A percentile compares a stretch with the other conserved stretches of the same genome.
Conservation (phyloP, 2,888 invertebrate species). For the Nomada lathburiana region DNA sequence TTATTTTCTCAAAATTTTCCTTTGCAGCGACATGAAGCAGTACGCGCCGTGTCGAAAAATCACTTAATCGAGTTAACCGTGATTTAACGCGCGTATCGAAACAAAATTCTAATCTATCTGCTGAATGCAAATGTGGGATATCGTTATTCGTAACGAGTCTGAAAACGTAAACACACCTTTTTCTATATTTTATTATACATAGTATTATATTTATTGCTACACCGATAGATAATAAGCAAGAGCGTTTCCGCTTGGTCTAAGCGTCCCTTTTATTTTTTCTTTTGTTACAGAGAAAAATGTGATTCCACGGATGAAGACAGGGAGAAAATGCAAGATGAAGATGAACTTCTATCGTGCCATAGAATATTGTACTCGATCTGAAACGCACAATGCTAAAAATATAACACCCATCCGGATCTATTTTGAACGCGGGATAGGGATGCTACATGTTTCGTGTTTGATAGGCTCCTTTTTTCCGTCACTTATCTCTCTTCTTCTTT, state of each 20-base stretch:
- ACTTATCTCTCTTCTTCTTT: neutral
- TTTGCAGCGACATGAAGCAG: conserved; percentile 36
- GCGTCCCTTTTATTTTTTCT: conserved; percentile 63
- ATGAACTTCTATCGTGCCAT: conserved; percentile 56
- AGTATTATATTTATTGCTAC: conserved; percentile 2
- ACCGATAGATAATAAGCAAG: conserved; percentile 9
- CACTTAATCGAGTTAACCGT: neutral
- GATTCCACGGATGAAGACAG: conserved; percentile 53
- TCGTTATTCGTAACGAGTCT: conserved; percentile 16
- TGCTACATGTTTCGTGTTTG: conserved; percentile 11
- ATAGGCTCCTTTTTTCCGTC: conserved; percentile 1
- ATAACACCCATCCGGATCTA: conserved; percentile 32
- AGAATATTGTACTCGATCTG: conserved; percentile 63
- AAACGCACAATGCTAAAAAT: conserved; percentile 50
- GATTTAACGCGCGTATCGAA: conserved; percentile 16
- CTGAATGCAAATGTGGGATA: conserved; percentile 29
- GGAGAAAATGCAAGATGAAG: conserved; percentile 56
- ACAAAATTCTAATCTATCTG: conserved; percentile 11
- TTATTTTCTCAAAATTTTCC: conserved; percentile 37
- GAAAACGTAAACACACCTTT: conserved; percentile 13
- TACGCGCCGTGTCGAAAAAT: conserved; percentile 17
- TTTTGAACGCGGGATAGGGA: conserved; percentile 35
- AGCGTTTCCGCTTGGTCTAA: conserved; percentile 36
- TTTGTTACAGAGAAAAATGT: conserved; percentile 62
- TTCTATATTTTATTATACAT: conserved; percentile 2